Conservation (phyloP, 2,888 invertebrate genomes). For the Allacma fusca region DNA sequence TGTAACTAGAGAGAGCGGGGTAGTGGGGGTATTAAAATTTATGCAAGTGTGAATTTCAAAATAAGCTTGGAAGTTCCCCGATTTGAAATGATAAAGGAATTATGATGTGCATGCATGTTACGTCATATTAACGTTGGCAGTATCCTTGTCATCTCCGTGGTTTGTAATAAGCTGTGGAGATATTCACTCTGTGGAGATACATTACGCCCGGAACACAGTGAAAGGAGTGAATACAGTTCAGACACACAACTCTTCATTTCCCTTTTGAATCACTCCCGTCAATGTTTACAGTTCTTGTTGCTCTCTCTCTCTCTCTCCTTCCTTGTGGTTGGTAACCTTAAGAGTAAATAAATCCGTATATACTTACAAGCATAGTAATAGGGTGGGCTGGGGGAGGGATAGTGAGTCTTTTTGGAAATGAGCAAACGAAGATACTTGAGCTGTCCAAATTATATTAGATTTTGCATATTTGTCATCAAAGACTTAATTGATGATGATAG, state of each 20-base stretch:
- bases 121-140: constrained; percentile 15
- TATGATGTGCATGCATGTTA: neutral
- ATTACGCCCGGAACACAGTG: neutral
- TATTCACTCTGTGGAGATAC: neutral
- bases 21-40: constrained; percentile 13
- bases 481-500: constrained; percentile 49
- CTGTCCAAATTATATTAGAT: constrained; percentile 35
- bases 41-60: constrained; percentile 22
- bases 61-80: neutral
- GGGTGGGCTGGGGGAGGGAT: neutral
- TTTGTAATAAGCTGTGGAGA: neutral
- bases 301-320: neutral
- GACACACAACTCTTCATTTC: neutral
- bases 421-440: constrained; percentile 14
- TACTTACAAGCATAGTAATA: neutral
- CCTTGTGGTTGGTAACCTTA: neutral
- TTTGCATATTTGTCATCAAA: constrained; percentile 47
- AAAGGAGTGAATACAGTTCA: neutral
- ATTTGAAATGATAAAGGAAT: constrained; percentile 19
- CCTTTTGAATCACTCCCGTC: constrained; percentile 17
- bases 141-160: constrained; percentile 6
- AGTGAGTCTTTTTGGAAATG: neutral
- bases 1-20: too few relatives aligned
- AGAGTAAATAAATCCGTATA: neutral
- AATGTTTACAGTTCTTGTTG: constrained; percentile 10